Evolutionary conservation across 2,797 vertebrate species (phyloP).

Genomic region (Kryptolebias ocellatus): DNA sequence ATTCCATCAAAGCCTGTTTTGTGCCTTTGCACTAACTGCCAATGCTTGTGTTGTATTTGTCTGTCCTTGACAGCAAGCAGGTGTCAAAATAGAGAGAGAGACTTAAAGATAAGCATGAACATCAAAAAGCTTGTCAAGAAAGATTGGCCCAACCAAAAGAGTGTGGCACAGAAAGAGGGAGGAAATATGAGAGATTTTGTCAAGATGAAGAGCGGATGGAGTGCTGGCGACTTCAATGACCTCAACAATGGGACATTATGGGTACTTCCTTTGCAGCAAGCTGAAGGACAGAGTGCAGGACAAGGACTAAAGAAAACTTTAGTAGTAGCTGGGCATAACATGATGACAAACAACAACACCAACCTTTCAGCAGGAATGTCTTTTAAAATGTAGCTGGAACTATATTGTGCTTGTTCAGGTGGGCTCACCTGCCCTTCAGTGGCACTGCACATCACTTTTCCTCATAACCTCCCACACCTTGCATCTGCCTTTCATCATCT

Average conservation of each 20-base stretch:
- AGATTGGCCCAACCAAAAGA: constrained; percentile 10
- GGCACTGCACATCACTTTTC: constrained; percentile 23
- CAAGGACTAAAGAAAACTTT: constrained; percentile 17
- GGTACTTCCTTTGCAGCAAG: constrained; percentile 16
- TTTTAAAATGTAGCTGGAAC: constrained; percentile 32
- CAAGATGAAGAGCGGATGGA: constrained; percentile 25
- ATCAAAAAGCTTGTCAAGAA: constrained; percentile 13
- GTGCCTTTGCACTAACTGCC: constrained; percentile 44
- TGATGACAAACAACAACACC: constrained; percentile 21
- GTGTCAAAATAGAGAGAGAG: constrained; percentile 54
- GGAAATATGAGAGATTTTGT: constrained; percentile 17
- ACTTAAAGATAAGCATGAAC: constrained; percentile 45
- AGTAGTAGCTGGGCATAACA: constrained; percentile 22
- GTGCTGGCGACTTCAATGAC: constrained; percentile 38
- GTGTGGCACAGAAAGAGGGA: background rate
- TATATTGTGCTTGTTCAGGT: constrained; percentile 32
- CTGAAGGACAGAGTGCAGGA: constrained; percentile 20
- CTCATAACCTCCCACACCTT: constrained; percentile 48
- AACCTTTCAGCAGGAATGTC: constrained; percentile 30
- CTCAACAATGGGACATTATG: constrained; percentile 19
- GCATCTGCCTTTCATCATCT: constrained; percentile 60
- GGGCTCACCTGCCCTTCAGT: constrained; percentile 36
- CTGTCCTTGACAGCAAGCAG: constrained; percentile 63
- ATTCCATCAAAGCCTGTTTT: constrained; percentile 56
- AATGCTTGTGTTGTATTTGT: constrained; percentile 38